These are phyloP conservation scores for Trichomalopsis sarcophagae DNA, from an alignment of 1,140 invertebrate genomes.

Conservation along the genomic window DNA sequence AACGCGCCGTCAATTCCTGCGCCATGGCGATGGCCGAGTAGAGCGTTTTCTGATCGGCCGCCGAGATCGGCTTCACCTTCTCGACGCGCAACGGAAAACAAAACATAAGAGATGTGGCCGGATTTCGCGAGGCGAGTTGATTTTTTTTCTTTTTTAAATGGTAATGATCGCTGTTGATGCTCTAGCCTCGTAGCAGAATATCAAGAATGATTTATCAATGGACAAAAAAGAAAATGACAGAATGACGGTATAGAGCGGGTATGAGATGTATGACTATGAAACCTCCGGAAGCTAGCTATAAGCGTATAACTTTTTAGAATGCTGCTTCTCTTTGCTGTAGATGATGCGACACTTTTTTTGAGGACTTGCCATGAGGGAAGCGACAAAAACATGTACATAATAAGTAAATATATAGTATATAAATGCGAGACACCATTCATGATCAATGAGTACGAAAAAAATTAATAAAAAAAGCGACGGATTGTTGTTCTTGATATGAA, in stretches of 20 bases:
- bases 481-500: slow-evolving; percentile 33
- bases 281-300: neutral
- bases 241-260: neutral
- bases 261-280: neutral
- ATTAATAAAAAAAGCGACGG: slow-evolving; percentile 42
- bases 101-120: neutral
- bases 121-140: neutral
- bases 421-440: slow-evolving; percentile 34
- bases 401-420: slow-evolving; percentile 41
- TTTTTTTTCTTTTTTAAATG: neutral
- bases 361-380: slow-evolving; percentile 30
- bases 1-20: slow-evolving; percentile 91
- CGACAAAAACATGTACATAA: slow-evolving; percentile 32
- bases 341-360: slow-evolving; percentile 44
- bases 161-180: neutral
- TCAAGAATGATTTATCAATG: no score
- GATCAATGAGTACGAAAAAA: slow-evolving; percentile 25
- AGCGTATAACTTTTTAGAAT: slow-evolving; percentile 1
- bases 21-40: slow-evolving; percentile 95
- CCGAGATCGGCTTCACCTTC: slow-evolving; percentile 94
- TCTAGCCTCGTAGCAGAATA: no score
- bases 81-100: slow-evolving; percentile 24
- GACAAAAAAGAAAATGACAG: neutral
- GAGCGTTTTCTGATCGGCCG: slow-evolving; percentile 93
- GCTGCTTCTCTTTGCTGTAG: neutral